Evolutionary conservation across 2,113 vertebrate species (phyloP), one percentile per base, ranked within the genome.

Genomic region (Eptesicus fuscus): DNA sequence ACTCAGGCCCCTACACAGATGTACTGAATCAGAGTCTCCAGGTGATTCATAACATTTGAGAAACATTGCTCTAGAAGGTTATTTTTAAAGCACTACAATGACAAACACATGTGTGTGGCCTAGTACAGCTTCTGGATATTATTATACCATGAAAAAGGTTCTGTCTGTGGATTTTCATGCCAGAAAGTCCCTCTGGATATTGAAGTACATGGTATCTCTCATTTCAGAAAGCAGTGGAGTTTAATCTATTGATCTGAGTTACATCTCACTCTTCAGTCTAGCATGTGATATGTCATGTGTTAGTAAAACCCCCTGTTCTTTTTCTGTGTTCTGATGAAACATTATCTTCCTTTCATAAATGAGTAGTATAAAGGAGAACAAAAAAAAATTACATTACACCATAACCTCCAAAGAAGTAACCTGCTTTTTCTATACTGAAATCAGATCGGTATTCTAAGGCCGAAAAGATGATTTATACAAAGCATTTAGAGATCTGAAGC

Each of bases 201-300:
- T 9, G 69, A 67, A 83, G 70, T 77, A 73, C 80, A 56, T 79
- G 63, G 71, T 91, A 61, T 32, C 53, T 93, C 35, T 47, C 44
- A 85, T 89, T 82, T 96, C 35, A 83, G 86, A 85, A 88, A 88
- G 56, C 89, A 91, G 70, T 78, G 83, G 56, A 63, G 7, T 86
- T 93, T 89, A 89, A 95, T 88, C 61, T 93, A 14, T n/a, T 91
- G 35, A 91, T 47, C 42, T 86, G 63, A 91, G 9, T 25, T 47
- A 17, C 5, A 40, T 70, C 42, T 78, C 23, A 16, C 82, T 82
- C 59, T 84, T 94, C 17, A 42, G 2, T 40, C 69, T 56, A 25
- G 44, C 0, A 9, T 17, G 2, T 61, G 59, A 28, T 61, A 61
- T 73, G 37, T 83, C 30, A 37, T 71, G 76, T 77, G 11, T 83